Percentiles rank a stretch among this genome's conserved stretches.
Evolutionary conservation across 2,888 invertebrate species (phyloP).

Genomic region (Thecocarcelia acutangulata): DNA sequence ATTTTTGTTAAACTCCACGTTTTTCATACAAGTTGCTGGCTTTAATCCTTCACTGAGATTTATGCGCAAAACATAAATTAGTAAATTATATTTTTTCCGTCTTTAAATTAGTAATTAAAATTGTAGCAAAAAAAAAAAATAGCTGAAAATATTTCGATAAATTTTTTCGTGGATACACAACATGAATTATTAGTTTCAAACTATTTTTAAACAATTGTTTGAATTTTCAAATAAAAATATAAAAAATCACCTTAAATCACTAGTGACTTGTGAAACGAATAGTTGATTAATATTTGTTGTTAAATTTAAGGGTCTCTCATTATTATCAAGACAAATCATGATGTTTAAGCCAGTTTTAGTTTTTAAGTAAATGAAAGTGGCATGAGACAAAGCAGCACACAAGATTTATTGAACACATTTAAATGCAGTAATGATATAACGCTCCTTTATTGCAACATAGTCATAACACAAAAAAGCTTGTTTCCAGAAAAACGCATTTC

Average conservation of each 20-base stretch:
- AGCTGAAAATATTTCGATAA: conserved; percentile 40
- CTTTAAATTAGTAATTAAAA: conserved; percentile 60
- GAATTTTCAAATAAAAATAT: not conserved
- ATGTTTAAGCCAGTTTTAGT: too few species aligned
- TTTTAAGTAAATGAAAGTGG: too few species aligned
- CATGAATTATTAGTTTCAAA: conserved; percentile 12
- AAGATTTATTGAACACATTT: too few species aligned
- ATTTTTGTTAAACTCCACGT: conserved; percentile 3
- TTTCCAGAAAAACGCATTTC: too few species aligned
- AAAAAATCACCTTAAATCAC: not conserved
- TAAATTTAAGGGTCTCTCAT: too few species aligned
- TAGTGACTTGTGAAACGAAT: not conserved
- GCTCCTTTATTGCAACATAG: too few species aligned
- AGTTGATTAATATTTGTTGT: conserved; percentile 14
- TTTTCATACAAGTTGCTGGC: not conserved
- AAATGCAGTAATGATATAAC: too few species aligned
- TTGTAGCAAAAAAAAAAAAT: conserved; percentile 38
- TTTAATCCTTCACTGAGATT: conserved; percentile 56
- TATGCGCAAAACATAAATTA: conserved; percentile 59
- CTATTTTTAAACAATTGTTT: conserved; percentile 2
- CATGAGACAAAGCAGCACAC: too few species aligned
- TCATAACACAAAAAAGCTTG: too few species aligned
- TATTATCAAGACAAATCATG: too few species aligned
- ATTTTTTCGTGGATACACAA: conserved; percentile 25
- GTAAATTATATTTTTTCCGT: conserved; percentile 33